Evolutionary conservation across 2,888 invertebrate genomes (phyloP).

Genomic region (Philaethria dido): DNA sequence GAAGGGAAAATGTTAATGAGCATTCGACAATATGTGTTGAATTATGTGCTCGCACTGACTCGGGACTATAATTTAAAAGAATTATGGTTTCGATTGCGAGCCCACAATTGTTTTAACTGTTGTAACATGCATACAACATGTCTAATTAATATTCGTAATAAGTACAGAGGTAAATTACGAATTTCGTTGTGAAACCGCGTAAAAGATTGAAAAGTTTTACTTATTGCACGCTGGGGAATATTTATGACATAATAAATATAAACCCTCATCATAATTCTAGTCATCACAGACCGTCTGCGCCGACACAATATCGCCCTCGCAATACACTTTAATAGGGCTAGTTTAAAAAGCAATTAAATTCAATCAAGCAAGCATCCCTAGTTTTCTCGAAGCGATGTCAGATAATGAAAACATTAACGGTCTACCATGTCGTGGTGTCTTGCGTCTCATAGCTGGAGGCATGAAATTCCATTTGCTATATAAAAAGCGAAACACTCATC

Average conservation of each 20-base stretch:
- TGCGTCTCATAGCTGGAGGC: constrained; percentile 40
- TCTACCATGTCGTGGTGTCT: constrained; percentile 40
- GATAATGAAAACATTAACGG: constrained; percentile 60
- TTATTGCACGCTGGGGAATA: background rate
- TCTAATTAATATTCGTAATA: constrained; percentile 34
- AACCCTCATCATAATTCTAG: constrained; percentile 19
- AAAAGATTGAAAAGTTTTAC: background rate
- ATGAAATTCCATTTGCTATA: constrained; percentile 33
- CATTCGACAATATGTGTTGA: constrained; percentile 64
- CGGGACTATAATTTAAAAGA: constrained; percentile 60
- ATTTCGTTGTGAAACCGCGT: background rate
- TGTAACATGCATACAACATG: constrained; percentile 46
- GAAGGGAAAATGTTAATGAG: constrained; percentile 79
- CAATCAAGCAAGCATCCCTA: constrained; percentile 56
- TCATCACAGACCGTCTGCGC: constrained; percentile 9
- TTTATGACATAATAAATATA: background rate
- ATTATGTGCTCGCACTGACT: constrained; percentile 58
- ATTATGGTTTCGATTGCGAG: constrained; percentile 57
- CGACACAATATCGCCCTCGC: constrained; percentile 29
- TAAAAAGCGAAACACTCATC: constrained; percentile 12
- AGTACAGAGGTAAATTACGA: constrained; percentile 22
- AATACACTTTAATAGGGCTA: constrained; percentile 53
- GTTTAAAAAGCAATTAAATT: constrained; percentile 68
- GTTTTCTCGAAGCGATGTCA: constrained; percentile 42
- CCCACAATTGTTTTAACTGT: constrained; percentile 58